Percentiles rank a stretch among this genome's conserved stretches.
Evolutionary conservation across 2,888 invertebrate genomes (phyloP).

Genomic region (Xestobium rufovillosum): DNA sequence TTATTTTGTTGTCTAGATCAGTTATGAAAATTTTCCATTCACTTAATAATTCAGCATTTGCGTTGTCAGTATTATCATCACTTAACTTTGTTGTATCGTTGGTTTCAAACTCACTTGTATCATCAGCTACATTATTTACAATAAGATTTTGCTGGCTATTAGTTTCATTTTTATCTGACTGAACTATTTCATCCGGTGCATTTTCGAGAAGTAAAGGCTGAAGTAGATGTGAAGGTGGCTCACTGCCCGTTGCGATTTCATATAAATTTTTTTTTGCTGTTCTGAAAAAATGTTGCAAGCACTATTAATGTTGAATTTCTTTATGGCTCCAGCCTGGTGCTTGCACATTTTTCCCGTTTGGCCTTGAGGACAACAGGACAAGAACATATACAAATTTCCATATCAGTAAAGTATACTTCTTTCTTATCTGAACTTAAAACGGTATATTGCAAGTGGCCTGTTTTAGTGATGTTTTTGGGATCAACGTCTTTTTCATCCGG

Average conservation of each 20-base stretch:
- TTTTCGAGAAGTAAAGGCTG: conserved; percentile 3
- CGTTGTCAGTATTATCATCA: conserved; percentile 1
- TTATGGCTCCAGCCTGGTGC: no score
- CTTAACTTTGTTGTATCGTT: conserved; percentile 3
- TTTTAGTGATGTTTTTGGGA: no score
- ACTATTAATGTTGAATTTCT: no score
- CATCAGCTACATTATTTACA: conserved; percentile 3
- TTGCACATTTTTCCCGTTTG: no score
- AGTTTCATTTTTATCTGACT: conserved; percentile 4
- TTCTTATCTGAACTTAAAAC: no score
- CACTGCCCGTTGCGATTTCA: conserved; percentile 3
- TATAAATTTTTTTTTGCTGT: conserved; percentile 2
- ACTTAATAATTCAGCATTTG: background rate
- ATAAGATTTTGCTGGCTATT: conserved; percentile 1
- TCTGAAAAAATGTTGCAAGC: no score
- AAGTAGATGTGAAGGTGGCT: conserved; percentile 2
- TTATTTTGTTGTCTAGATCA: background rate
- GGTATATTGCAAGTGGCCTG: no score
- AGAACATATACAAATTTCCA: no score
- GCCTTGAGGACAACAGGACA: no score
- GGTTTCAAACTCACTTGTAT: conserved; percentile 1
- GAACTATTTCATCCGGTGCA: conserved; percentile 3
- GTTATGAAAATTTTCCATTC: conserved; percentile 2
- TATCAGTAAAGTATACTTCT: no score
- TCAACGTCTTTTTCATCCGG: no score